Evolutionary conservation across 2,113 vertebrate genomes (phyloP).

Genomic region (Bufo bufo): DNA sequence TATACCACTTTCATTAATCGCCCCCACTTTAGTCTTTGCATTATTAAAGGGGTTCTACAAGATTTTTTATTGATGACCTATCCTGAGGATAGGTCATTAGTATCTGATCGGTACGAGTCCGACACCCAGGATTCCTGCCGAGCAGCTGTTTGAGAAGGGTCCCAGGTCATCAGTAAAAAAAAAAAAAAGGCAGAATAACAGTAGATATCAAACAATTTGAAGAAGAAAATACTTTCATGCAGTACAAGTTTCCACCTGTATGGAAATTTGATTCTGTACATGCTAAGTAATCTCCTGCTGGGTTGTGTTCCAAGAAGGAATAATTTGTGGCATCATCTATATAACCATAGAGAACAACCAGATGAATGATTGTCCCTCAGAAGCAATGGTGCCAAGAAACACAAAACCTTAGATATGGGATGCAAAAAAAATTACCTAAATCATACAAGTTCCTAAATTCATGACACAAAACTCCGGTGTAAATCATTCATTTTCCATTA

Average conservation of each 20-base stretch:
- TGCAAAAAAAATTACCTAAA: constrained; percentile 33
- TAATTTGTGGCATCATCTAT: constrained; percentile 24
- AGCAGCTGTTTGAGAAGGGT: too few relatives aligned
- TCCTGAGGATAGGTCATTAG: too few relatives aligned
- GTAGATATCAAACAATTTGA: neutral
- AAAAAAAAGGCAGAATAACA: neutral
- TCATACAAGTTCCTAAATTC: constrained; percentile 6
- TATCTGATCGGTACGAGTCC: too few relatives aligned
- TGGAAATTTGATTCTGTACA: constrained; percentile 26
- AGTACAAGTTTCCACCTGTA: neutral
- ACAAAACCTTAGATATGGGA: constrained; percentile 16
- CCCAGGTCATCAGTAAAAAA: too few relatives aligned
- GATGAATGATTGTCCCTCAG: constrained; percentile 18
- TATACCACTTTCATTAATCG: too few relatives aligned
- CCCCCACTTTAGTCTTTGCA: too few relatives aligned
- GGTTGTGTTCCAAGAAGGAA: constrained; percentile 23
- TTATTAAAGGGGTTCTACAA: too few relatives aligned
- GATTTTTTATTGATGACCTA: too few relatives aligned
- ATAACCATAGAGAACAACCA: constrained; percentile 7
- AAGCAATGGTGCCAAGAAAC: constrained; percentile 32
- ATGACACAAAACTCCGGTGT: neutral
- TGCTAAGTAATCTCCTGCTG: constrained; percentile 11
- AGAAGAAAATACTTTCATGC: neutral
- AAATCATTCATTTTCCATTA: constrained; percentile 44
- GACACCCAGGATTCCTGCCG: too few relatives aligned